Evolutionary conservation across 2,888 invertebrate species (phyloP), one percentile per base, ranked within the genome.

Genomic region (Linnaemya vulpina): DNA sequence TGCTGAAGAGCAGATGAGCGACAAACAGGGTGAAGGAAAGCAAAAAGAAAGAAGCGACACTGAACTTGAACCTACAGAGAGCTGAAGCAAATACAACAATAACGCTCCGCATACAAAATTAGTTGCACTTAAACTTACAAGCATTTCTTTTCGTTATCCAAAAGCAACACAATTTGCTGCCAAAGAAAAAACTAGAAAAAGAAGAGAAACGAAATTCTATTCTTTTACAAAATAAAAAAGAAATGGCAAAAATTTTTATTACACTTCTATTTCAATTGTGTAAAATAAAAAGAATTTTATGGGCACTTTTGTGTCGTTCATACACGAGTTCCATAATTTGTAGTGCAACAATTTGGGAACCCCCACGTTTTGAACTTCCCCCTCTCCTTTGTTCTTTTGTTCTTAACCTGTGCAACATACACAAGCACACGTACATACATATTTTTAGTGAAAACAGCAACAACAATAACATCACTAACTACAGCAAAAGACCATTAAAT

Each of bases 401-500:
- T 30, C 20, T 11, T 17, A n/a, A 43, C 55, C 60, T 51, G 70
- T 67, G 55, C 25, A 55, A 38, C 53, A 40, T 65, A n/a, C n/a
- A n/a, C n/a, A n/a, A n/a, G n/a, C n/a, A n/a, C n/a, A n/a, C n/a
- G n/a, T n/a, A n/a, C n/a, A n/a, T n/a, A n/a, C n/a, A 65, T 68
- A 63, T 63, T 63, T 40, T 70, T 55, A 46, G 22, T 20, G 20
- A 49, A 49, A 67, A 70, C 35, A 60, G 8, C 68, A 73, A 73
- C 46, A 51, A 40, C 43, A 58, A 58, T 30, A 74, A 70, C 38
- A 62, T 5, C n/a, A 40, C 35, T 43, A 60, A n/a, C 2, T 74
- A 81, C 51, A 78, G 71, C 75, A 78, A 82, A 82, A 78, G 43
- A 15, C 82, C 85, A 82, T 85, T 85, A 85, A 82, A 65, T 75